Conservation (phyloP, 2,888 invertebrate species). For the Caenorhabditis afra region DNA sequence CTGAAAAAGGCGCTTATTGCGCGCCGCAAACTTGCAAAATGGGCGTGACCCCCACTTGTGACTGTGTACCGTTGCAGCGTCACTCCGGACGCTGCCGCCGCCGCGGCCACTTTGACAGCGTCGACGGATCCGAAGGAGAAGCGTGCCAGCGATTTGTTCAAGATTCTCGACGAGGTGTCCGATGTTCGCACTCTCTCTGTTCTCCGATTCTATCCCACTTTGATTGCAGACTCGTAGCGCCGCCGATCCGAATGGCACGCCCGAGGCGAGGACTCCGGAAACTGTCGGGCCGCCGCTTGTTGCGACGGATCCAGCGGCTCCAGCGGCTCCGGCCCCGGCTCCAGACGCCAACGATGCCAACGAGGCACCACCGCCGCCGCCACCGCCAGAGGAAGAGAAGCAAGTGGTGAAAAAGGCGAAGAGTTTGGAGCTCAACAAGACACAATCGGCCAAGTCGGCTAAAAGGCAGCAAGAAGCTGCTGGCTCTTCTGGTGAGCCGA, state of each 20-base stretch:
- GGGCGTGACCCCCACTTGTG: no score
- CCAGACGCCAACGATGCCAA: no score
- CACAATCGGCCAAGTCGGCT: neutral
- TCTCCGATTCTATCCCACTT: neutral
- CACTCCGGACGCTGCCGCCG: no score
- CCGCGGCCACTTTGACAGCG: neutral
- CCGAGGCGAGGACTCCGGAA: neutral
- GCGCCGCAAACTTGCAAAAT: no score
- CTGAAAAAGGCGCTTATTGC: no score
- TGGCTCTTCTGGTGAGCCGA: conserved; percentile 10
- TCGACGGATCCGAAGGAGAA: neutral
- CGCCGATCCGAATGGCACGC: neutral
- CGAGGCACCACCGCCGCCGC: neutral
- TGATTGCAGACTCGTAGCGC: neutral
- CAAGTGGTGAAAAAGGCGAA: no score
- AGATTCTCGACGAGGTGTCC: neutral
- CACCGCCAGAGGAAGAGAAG: neutral
- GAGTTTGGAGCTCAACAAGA: neutral
- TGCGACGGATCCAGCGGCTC: no score
- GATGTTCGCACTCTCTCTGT: neutral
- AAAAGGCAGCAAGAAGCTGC: neutral
- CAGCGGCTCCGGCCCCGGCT: no score
- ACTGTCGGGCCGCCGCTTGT: neutral
- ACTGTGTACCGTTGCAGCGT: no score
- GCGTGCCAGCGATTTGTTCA: neutral